Evolutionary conservation across 2,888 invertebrate species (phyloP), one percentile per base, ranked within the genome.

Genomic region (Morpho helenor): DNA sequence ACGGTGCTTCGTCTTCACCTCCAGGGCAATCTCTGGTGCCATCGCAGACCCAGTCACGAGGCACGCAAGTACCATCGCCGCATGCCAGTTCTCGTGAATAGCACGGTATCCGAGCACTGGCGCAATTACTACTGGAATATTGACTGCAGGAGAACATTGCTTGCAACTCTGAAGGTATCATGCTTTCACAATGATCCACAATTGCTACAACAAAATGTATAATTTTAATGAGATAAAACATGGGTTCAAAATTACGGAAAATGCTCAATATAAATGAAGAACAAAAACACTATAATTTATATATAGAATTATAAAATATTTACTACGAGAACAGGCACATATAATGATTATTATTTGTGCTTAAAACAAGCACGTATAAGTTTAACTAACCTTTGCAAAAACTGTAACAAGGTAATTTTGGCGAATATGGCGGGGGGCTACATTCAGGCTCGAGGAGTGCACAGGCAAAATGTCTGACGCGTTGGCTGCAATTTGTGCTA

Each of bases 401-500:
- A 68, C 91, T 91, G 64, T 92, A 87, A 72, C 94, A 94, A 0
- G 94, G 94, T 68, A 92, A 88, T 64, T 93, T 87, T n/a, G 91
- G 80, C 7, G 90, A 87, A 64, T 90, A 91, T 8, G 92, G 92
- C 10, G 89, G 83, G 0, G 93, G 92, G 60, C 91, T 92, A 73
- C 94, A 94, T 68, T 94, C 94, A 0, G 94, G 94, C 68, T 94
- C 94, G 45, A 94, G 77, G 8, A 93, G 81, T 2, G 93, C 91
- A 67, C 94, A 94, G 10, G 92, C 78, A 73, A 94, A 94, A 65
- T 94, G 92, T 42, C 86, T 84, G 1, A 93, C 87, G 4, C 94
- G 86, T 0, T 90, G 87, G 64, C 94, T 94, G 76, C 94, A 94
- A 68, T 93, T 93, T 7, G 93, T 92, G n/a, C 90, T 78, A 10